Percentiles rank a stretch among this genome's conserved stretches.
phyloP scores from a whole-genome alignment of 2,797 vertebrate species.

The Danio choprae region DNA sequence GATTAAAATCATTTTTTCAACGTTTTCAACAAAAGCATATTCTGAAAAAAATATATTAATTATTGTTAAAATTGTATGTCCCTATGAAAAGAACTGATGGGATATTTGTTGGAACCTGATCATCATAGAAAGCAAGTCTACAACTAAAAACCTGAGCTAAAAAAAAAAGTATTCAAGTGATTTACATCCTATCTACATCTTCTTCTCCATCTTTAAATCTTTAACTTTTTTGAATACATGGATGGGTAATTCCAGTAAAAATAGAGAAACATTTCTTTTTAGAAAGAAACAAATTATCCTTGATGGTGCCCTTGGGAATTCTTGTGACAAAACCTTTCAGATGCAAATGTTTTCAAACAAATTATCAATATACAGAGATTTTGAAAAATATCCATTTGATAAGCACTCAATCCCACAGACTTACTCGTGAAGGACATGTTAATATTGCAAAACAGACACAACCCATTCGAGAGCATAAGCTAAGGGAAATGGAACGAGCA shows the following conservation, averaged over 20 bases:
- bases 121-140: not conserved
- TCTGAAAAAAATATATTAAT: not conserved
- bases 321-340: slow-evolving; percentile 18
- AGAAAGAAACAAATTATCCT: not conserved
- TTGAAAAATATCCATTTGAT: slow-evolving; percentile 64
- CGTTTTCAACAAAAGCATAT: too few relatives aligned
- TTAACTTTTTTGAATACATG: not conserved
- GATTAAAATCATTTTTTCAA: too few relatives aligned
- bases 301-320: not conserved
- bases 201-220: not conserved
- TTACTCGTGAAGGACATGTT: slow-evolving; percentile 73
- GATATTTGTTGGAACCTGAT: not conserved
- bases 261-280: not conserved
- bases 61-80: not conserved
- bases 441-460: slow-evolving; percentile 65
- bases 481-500: slow-evolving; percentile 59
- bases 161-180: not conserved
- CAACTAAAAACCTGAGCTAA: too few relatives aligned
- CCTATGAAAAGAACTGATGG: not conserved
- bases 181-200: not conserved
- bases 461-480: slow-evolving; percentile 53
- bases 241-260: slow-evolving; percentile 1
- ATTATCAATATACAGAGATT: slow-evolving; percentile 60
- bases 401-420: slow-evolving; percentile 59
- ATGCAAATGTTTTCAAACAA: slow-evolving; percentile 67